phyloP scores from a whole-genome alignment of 2,797 vertebrate species.

The Otus scops region DNA sequence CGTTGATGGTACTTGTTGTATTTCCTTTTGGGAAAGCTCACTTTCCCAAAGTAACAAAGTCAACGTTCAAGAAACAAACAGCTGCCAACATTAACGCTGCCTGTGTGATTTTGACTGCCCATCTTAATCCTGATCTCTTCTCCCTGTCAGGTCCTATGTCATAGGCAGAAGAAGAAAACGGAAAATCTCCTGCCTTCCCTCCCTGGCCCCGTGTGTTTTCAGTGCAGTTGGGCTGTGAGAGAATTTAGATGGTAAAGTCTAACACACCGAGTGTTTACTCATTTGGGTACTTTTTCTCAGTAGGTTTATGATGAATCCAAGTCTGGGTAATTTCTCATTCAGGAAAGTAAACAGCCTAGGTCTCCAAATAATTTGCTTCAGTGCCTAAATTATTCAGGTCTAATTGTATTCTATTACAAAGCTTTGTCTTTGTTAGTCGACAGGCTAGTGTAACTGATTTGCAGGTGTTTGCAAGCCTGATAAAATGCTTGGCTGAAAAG shows the following conservation, averaged over 20 bases:
- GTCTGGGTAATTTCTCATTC: neutral
- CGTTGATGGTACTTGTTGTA: neutral
- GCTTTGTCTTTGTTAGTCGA: slow-evolving; percentile 18
- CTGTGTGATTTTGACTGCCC: neutral
- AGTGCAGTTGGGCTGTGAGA: neutral
- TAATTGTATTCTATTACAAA: slow-evolving; percentile 33
- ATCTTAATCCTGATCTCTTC: neutral
- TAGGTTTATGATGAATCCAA: neutral
- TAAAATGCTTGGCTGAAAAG: neutral
- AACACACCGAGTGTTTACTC: neutral
- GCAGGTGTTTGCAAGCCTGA: slow-evolving; percentile 41
- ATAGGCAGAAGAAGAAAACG: neutral
- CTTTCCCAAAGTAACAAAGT: neutral
- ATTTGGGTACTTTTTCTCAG: neutral
- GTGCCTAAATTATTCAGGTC: slow-evolving; percentile 44
- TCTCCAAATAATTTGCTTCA: slow-evolving; percentile 27
- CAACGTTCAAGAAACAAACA: neutral
- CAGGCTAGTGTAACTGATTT: neutral
- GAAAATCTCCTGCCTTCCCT: neutral
- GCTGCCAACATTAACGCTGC: neutral
- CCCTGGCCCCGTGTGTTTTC: rapidly evolving
- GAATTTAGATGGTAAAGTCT: neutral
- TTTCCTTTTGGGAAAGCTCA: neutral
- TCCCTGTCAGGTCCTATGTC: neutral
- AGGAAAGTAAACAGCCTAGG: neutral